Evolutionary conservation across 2,888 invertebrate genomes (phyloP), one percentile per base, ranked within the genome.

Genomic region (Trissonchulus sp.): DNA sequence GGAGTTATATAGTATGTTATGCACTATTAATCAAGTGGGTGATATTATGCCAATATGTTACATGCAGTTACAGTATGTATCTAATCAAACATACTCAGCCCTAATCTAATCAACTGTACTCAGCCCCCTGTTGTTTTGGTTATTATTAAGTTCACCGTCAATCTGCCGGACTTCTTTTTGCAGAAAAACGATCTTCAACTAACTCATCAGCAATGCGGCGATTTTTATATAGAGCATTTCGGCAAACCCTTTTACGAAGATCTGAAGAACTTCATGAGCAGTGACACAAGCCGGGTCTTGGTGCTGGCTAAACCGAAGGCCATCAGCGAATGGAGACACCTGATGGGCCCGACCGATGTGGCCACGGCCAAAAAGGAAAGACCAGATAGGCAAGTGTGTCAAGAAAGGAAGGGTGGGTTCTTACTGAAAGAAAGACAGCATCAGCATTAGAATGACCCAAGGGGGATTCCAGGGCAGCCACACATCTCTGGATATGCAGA

Each of bases 171-270:
- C 23, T 48, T 48, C 8, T 15, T 48, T 48, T 79, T 86, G 71
- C 86, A 91, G 90, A 89, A 88, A 80, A 88, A 92, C 77, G 87
- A 88, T 78, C 86, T 93, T 0, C 90, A 88, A 73, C 87, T 95
- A 76, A 91, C 92, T 0, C 91, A 92, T 0, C 94, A 94, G 85
- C 91, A 93, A 85, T 92, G 91, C 0, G 91, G 92, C 0, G 92
- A 93, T 82, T 90, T 95, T 80, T 94, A 92, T 85, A 88, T 88
- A 1, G 90, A 91, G 73, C 89, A 90, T 83, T 91, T 90, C 82
- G 91, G 91, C 0, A 88, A 89, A 74, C 87, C 89, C 34, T 89
- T 90, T 80, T 94, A 92, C 83, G 91, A 92, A 1, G 89, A 91
- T 80, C 88, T 92, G 75, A 91, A 94, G 0, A 89, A 91, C 0